These are phyloP conservation scores for Cyanocitta stelleri DNA, from an alignment of 2,113 vertebrate species.

Conservation along the genomic window DNA sequence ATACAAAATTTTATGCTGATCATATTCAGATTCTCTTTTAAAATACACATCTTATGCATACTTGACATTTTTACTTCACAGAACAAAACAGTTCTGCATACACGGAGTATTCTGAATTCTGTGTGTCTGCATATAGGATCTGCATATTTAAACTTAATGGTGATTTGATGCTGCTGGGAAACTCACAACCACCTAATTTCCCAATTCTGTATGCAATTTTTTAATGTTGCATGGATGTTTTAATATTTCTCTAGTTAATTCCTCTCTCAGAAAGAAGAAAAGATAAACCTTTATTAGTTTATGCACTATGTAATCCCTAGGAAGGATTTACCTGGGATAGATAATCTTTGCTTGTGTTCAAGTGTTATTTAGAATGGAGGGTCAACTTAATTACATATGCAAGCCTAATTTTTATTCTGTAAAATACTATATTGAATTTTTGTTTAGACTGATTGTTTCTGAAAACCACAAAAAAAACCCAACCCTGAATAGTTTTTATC, in stretches of 20 bases:
- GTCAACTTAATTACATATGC: not conserved
- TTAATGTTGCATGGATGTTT: not conserved
- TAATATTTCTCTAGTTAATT: not conserved
- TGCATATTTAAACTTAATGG: not conserved
- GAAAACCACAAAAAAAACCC: not conserved
- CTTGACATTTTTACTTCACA: not conserved
- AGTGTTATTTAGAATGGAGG: not conserved
- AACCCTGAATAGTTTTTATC: not conserved
- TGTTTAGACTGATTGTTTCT: not conserved
- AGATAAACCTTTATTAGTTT: slow-evolving; percentile 7
- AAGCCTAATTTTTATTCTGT: not conserved
- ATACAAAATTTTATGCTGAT: not conserved
- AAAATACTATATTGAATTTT: not conserved
- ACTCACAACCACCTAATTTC: not conserved
- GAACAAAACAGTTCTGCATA: not conserved
- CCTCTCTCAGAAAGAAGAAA: not conserved
- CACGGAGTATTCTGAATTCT: not conserved
- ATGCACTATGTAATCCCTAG: not conserved
- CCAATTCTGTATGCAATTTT: not conserved
- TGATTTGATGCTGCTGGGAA: not conserved
- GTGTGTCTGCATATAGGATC: not conserved
- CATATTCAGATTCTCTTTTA: not conserved
- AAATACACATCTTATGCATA: not conserved
- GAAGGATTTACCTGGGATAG: slow-evolving; percentile 13
- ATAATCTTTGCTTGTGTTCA: slow-evolving; percentile 5